These are phyloP conservation scores for Bombus polaris DNA, from an alignment of 1,140 invertebrate genomes.

Conservation along the genomic window DNA sequence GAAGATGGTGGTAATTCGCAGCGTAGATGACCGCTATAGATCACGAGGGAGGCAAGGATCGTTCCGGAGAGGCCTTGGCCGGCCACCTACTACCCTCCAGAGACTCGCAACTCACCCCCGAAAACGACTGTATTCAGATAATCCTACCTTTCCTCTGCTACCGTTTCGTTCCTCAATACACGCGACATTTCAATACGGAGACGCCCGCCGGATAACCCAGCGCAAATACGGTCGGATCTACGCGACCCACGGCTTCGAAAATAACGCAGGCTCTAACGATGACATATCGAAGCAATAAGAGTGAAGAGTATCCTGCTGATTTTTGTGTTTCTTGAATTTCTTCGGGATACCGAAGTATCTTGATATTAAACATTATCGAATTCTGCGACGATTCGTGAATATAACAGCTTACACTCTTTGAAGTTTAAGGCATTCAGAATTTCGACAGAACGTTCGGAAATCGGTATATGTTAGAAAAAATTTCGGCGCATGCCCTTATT, in stretches of 20 bases:
- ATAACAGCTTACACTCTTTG: no score
- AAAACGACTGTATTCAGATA: constrained; percentile 81
- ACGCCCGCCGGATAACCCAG: constrained; percentile 42
- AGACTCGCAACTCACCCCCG: constrained; percentile 78
- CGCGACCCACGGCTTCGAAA: constrained; percentile 16
- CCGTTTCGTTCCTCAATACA: constrained; percentile 25
- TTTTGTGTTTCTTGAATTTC: background rate
- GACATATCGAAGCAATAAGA: constrained; percentile 14
- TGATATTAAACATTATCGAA: background rate
- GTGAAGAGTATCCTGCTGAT: background rate
- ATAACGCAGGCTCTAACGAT: constrained; percentile 40
- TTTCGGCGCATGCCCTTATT: no score
- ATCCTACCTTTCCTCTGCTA: constrained; percentile 72
- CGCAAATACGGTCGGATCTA: constrained; percentile 62
- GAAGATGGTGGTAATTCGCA: constrained; percentile 71
- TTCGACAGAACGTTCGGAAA: no score
- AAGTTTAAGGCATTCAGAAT: no score
- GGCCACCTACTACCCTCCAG: constrained; percentile 77
- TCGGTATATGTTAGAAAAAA: no score
- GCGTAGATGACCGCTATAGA: constrained; percentile 77
- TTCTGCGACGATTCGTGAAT: no score
- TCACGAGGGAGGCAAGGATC: constrained; percentile 62
- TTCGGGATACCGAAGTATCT: background rate
- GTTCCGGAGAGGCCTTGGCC: constrained; percentile 64
- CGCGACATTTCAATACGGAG: constrained; percentile 78